Evolutionary conservation across 1,140 invertebrate species (phyloP), one percentile per base, ranked within the genome.

Genomic region (Psilanteris sp.): DNA sequence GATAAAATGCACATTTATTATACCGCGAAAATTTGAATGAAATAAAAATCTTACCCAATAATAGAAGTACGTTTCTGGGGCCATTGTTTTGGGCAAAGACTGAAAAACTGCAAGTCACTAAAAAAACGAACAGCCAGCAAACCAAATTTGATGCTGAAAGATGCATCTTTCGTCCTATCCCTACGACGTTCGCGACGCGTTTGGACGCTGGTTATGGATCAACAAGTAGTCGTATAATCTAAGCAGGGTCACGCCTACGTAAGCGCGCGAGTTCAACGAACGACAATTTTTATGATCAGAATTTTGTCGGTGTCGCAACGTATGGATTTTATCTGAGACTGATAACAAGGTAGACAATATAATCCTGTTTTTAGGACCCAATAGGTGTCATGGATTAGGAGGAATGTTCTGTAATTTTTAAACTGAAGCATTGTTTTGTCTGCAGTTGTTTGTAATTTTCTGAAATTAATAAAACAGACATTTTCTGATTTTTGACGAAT

Each of bases 1-100:
- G n/a, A n/a, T n/a, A n/a, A n/a, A n/a, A n/a, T n/a, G n/a, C n/a
- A n/a, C n/a, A n/a, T n/a, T n/a, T n/a, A n/a, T n/a, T n/a, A n/a
- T n/a, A 2, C 11, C 24, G 34, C 26, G 5, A 34, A 66, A 67
- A 62, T 54, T 61, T 9, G n/a, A n/a, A n/a, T n/a, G n/a, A n/a
- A n/a, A n/a, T n/a, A n/a, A n/a, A 48, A 67, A 59, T 14, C 59
- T 80, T 68, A 86, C 84, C 84, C 18, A 86, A 31, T n/a, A 86
- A 39, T 7, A 86, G n/a, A 3, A 86, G 20, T 0, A 76, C 82
- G 50, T 85, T 85, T 50, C 62, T 81, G n/a, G 34, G 74, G 9
- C 6, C 18, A 18, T 24, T 6, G 26, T 50, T 20, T 10, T 44
- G 3, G 8, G 16, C 4, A 39, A 10, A 20, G 39, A 1, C 14